Base-by-base conservation (phyloP, 2,113 vertebrate species). In the Geococcyx californianus region DNA sequence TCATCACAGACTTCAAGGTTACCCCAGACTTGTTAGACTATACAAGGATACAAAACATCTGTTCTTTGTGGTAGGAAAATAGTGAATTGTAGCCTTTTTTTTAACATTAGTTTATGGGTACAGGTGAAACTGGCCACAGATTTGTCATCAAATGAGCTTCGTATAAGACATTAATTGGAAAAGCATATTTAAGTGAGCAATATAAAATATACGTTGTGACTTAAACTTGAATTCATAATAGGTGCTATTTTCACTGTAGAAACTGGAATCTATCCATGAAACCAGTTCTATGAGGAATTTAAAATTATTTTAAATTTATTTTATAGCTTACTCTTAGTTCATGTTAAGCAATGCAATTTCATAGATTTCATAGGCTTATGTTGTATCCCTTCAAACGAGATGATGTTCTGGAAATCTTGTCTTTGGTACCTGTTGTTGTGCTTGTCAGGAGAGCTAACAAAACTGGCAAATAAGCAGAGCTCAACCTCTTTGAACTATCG, bases 241-340 rank as follows among this genome's bases (percentile, higher is more conserved):
- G 26, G 11, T 87, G 47, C 19, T 58, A 42, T 81, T 93, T 90
- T 84, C 64, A 67, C 42, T 55, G 34, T 42, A 93, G 60, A 90
- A 86, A 74, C 15, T 62, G 38, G 42, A 91, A 80, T 81, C 42
- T 70, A 83, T 94, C 28, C 47, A 12, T 74, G 51, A 85, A 87
- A 58, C 40, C 45, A 87, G 31, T 80, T 91, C 44, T 80, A 8
- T 80, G 40, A 59, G 31, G 24, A 93, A 64, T 31, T 89, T 67
- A 52, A 29, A 79, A 93, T 80, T 90, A 44, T 73, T 93, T 73
- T 92, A 77, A 66, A 54, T 94, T 80, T 90, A 44, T 73, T 93
- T 73, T 92, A 77, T 69, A 54, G 38, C 38, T 74, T 60, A n/a
- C 10, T 54, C 38, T 75, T 16, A 55, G 33, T 86, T 93, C 55